phyloP scores from a whole-genome alignment of 1,140 invertebrate species.

The Anastrepha ludens region DNA sequence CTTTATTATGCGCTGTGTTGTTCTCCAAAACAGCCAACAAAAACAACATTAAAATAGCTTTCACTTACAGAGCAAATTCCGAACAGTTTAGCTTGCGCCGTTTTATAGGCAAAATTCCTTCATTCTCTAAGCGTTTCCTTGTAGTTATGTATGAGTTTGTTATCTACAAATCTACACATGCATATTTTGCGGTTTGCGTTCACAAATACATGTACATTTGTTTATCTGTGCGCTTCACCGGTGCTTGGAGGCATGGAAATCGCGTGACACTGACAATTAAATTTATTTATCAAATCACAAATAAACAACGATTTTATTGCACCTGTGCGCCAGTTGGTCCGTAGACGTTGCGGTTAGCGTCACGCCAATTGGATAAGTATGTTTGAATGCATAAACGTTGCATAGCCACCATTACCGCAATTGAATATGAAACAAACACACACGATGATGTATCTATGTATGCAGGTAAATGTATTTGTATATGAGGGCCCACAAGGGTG shows the following conservation, averaged over 20 bases:
- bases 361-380: not conserved
- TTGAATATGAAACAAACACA: not conserved
- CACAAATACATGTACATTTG: not conserved
- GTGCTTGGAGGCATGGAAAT: not conserved
- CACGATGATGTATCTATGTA: not conserved
- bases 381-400: constrained; percentile 22
- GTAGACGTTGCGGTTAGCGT: constrained; percentile 26
- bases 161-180: not conserved
- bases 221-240: constrained; percentile 41
- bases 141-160: not conserved
- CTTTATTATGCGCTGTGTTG: not conserved
- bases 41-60: not conserved
- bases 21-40: not conserved
- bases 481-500: not conserved
- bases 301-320: constrained; percentile 51
- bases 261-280: constrained; percentile 52
- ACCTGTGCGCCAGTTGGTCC: not conserved
- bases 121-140: not conserved
- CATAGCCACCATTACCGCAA: not conserved
- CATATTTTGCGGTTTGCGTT: not conserved
- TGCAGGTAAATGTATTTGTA: not conserved
- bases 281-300: constrained; percentile 51
- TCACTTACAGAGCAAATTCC: not conserved
- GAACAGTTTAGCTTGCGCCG: not conserved
- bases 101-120: not conserved